Evolutionary conservation across 2,888 invertebrate genomes (phyloP), one percentile per base, ranked within the genome.

Genomic region (Proisotoma minuta): DNA sequence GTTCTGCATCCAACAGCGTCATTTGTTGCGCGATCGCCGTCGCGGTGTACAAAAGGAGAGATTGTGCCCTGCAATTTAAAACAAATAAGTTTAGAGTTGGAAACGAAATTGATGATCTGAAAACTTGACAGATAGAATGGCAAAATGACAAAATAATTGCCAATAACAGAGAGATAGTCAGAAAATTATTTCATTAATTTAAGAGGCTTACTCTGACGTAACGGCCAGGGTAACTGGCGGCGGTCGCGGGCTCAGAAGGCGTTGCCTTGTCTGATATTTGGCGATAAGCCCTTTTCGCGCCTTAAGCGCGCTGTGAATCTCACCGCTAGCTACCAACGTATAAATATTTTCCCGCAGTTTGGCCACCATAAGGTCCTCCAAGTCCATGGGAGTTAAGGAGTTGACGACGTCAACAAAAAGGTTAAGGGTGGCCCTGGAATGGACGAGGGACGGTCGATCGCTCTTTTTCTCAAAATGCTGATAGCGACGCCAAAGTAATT

Each of bases 21-120:
- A 99, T 96, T 81, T 99, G 98, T 77, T 97, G 96, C 20, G 99
- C 99, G 49, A 99, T 86, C 75, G 93, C 92, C 71, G 89, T 86
- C 29, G 97, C 89, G 79, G 96, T 97, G 79, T 97, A 94, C 78
- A 95, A 92, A 24, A 96, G 80, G 34, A 97, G 79, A 0, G 89
- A 87, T 20, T 84, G 79, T 71, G 80, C 79, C 68, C 82, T 78
- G 47, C 48, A 74, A 63, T 57, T 39, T 28, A 3, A 20, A 47
- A 60, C 10, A 3, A 27, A 5, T 24, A 15, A 2, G 12, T n/a
- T 49, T 34, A 29, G 39, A 28, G 39, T 22, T 54, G n/a, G 15
- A 3, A 1, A 59, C 2, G 1, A 12, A 53, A 22, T 29, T 40
- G 28, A 29, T 50, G 18, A 10, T 50, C 5, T 23, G 18, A 8